A percentile compares a stretch with the other conserved stretches of the same genome.
These are phyloP conservation scores for Bombus confusus DNA, from an alignment of 1,140 invertebrate species.

Conservation along the genomic window DNA sequence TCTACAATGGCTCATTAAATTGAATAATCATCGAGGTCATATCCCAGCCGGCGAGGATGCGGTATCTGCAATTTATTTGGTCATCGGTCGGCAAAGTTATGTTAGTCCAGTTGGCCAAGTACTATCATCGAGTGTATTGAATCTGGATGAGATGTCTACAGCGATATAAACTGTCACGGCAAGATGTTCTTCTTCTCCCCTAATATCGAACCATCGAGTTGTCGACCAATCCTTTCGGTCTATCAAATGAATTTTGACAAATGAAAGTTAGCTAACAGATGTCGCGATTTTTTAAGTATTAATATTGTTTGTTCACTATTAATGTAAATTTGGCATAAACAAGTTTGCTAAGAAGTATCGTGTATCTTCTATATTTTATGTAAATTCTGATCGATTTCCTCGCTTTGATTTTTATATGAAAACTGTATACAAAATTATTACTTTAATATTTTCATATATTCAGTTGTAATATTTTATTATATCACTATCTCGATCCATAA, in stretches of 20 bases:
- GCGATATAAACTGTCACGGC: background rate
- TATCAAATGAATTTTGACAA: background rate
- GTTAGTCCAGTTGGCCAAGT: constrained; percentile 30
- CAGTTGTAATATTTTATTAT: too few species aligned
- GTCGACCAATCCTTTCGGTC: background rate
- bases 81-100: constrained; percentile 54
- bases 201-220: background rate
- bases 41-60: constrained; percentile 51
- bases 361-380: too few species aligned
- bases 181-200: background rate
- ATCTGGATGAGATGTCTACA: background rate
- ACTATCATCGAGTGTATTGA: constrained; percentile 35
- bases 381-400: too few species aligned
- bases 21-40: constrained; percentile 74
- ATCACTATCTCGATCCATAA: too few species aligned
- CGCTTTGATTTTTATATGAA: too few species aligned
- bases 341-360: too few species aligned
- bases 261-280: too few species aligned
- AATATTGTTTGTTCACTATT: too few species aligned
- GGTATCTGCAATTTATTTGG: constrained; percentile 68
- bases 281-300: too few species aligned
- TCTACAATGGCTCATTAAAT: constrained; percentile 74
- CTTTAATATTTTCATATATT: too few species aligned
- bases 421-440: too few species aligned
- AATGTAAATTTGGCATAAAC: too few species aligned